Percentiles rank a stretch among this genome's conserved stretches.
phyloP scores from a whole-genome alignment of 2,797 vertebrate species.

The Carapus acus region DNA sequence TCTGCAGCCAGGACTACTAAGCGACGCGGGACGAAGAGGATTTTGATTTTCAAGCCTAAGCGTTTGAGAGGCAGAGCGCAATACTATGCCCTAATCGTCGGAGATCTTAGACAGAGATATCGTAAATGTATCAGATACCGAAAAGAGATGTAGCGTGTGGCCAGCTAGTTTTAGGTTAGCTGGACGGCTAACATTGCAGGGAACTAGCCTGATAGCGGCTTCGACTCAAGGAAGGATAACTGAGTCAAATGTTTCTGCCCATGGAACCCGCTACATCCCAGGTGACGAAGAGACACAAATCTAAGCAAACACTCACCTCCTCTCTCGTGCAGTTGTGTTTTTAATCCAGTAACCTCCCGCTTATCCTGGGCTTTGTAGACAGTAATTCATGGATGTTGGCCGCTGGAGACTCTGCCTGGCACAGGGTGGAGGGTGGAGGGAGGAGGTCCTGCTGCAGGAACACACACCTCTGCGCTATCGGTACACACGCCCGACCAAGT shows the following conservation, averaged over 20 bases:
- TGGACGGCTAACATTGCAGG: no score
- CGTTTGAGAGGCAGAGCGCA: no score
- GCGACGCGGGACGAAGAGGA: background rate
- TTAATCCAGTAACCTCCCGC: background rate
- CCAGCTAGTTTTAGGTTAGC: constrained; percentile 26
- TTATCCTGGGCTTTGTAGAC: background rate
- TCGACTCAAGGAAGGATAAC: background rate
- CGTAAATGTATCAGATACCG: background rate
- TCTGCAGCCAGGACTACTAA: background rate
- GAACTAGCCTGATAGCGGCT: no score
- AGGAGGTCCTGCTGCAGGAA: constrained; percentile 36
- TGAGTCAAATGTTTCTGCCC: constrained; percentile 3
- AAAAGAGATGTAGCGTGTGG: background rate
- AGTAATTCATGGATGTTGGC: constrained; percentile 23
- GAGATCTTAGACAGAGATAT: no score
- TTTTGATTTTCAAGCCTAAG: background rate
- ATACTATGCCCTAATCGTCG: no score
- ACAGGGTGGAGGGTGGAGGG: constrained; percentile 3
- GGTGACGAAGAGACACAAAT: background rate
- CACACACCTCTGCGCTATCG: constrained; percentile 30
- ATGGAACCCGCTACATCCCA: background rate
- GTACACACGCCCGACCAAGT: background rate
- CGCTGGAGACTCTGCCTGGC: constrained; percentile 47
- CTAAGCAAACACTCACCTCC: constrained; percentile 30
- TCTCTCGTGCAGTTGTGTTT: background rate